Percentiles rank a stretch among this genome's conserved stretches.
phyloP scores from a whole-genome alignment of 2,888 invertebrate species.

The Nomada ferruginata region DNA sequence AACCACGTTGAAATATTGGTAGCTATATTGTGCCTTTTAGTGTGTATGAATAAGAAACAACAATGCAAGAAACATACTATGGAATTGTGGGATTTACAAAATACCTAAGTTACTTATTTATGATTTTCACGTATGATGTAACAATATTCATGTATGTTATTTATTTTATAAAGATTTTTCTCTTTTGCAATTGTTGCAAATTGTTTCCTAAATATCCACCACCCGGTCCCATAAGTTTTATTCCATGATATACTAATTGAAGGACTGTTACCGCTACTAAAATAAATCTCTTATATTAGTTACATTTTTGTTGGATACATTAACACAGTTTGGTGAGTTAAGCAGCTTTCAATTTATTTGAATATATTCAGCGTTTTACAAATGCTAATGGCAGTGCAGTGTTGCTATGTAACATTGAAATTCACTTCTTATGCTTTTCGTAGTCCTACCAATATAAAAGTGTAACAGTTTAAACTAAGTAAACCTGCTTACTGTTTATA shows the following conservation, averaged over 20 bases:
- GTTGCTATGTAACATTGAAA: slow-evolving; percentile 2
- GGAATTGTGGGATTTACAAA: slow-evolving; percentile 79
- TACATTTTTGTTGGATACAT: not conserved
- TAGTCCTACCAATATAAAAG: slow-evolving; percentile 15
- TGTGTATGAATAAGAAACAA: slow-evolving; percentile 79
- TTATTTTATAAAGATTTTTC: slow-evolving; percentile 82
- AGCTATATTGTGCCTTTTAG: slow-evolving; percentile 84
- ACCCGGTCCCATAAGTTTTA: not conserved
- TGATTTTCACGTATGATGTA: slow-evolving; percentile 78
- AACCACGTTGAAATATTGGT: slow-evolving; percentile 83
- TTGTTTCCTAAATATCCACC: slow-evolving; percentile 18
- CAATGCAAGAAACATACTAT: slow-evolving; percentile 80
- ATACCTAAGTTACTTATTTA: slow-evolving; percentile 79
- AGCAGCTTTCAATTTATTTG: slow-evolving; percentile 25
- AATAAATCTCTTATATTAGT: not conserved
- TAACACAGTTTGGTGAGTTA: slow-evolving; percentile 1
- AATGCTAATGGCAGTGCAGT: slow-evolving; percentile 13
- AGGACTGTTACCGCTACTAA: too few relatives aligned
- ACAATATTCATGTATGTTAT: slow-evolving; percentile 81
- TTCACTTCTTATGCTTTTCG: not conserved
- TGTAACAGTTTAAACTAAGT: not conserved
- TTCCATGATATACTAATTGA: not conserved
- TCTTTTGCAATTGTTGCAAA: slow-evolving; percentile 74
- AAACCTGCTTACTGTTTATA: slow-evolving; percentile 15
- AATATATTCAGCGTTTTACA: slow-evolving; percentile 26